Evolutionary conservation across 2,113 vertebrate species (phyloP).

Genomic region (Cryptomyrus ogoouensis): DNA sequence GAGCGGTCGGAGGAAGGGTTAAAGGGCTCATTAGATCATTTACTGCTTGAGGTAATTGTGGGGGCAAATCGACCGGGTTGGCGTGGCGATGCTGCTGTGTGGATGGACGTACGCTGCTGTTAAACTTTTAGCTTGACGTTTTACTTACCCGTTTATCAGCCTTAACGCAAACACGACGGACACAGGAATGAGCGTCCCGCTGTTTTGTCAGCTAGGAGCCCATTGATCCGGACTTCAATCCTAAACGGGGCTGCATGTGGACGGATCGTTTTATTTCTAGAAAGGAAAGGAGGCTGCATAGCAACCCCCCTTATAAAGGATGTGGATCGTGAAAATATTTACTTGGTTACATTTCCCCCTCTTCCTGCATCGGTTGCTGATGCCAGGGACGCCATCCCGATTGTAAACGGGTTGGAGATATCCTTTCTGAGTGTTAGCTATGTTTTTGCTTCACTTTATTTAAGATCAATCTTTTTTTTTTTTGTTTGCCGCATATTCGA

Average conservation of each 20-base stretch:
- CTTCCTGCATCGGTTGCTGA: neutral
- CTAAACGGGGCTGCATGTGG: neutral
- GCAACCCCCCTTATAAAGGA: neutral
- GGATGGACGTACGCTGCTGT: constrained; percentile 26
- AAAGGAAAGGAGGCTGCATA: neutral
- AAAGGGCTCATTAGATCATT: constrained; percentile 11
- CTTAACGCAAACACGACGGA: neutral
- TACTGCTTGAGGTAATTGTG: neutral
- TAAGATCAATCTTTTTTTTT: neutral
- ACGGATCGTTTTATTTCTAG: neutral
- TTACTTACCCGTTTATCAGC: neutral
- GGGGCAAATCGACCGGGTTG: constrained; percentile 23
- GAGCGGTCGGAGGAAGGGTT: neutral
- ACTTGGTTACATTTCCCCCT: neutral
- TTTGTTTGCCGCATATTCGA: neutral
- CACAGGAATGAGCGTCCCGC: neutral
- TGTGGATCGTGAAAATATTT: neutral
- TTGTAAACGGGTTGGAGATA: neutral
- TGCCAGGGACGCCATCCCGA: neutral
- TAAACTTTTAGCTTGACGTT: neutral
- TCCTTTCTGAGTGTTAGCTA: neutral
- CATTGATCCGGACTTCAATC: neutral
- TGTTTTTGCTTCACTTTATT: neutral
- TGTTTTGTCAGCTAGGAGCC: neutral
- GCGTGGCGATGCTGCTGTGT: constrained; percentile 29